Base-by-base conservation (phyloP, 2,113 vertebrate genomes). In the Hippolais icterina region DNA sequence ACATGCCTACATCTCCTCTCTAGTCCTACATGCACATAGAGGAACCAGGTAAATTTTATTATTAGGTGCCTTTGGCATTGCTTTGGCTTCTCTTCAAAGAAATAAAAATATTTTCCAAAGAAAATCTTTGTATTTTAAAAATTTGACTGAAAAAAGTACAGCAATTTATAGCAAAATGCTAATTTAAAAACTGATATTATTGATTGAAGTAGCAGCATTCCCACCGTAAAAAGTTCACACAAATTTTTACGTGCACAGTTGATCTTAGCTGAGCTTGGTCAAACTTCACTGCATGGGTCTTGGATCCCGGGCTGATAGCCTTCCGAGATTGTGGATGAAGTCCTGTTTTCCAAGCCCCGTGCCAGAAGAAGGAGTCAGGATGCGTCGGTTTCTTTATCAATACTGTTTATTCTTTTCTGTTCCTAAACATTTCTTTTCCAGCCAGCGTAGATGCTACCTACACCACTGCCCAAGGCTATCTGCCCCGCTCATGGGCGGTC, bases 11-110 rank as follows among this genome's bases (percentile, higher is more conserved):
- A 33, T 39, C 14, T 59, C 18, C 74, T 50, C 41, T 17, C 44
- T 68, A 37, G 10, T 49, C 29, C 22, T 72, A 2, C 5, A 9
- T 41, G 12, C 0, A 1, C 5, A 15, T 1, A 4, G 5, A 2
- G 4, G 74, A 89, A 47, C 10, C 15, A 19, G 20, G 35, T 7
- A 70, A 59, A 52, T 70, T 54, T 53, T 35, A 52, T 33, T 20
- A 27, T 8, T 44, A 13, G 12, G 0, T 0, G 4, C 6, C 4
- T 56, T 54, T 24, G 22, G 16, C 5, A 49, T 29, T 66, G 2
- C 3, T 66, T 84, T 29, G 15, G 5, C 5, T 71, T 91, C 56
- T 37, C 33, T 44, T 71, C 35, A 47, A 75, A n/a, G n/a, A n/a
- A 81, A 81, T 21, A 50, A 25, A 12, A 5, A 25, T 41, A 33